Evolutionary conservation across 2,113 vertebrate genomes (phyloP).

Genomic region (Meles meles): DNA sequence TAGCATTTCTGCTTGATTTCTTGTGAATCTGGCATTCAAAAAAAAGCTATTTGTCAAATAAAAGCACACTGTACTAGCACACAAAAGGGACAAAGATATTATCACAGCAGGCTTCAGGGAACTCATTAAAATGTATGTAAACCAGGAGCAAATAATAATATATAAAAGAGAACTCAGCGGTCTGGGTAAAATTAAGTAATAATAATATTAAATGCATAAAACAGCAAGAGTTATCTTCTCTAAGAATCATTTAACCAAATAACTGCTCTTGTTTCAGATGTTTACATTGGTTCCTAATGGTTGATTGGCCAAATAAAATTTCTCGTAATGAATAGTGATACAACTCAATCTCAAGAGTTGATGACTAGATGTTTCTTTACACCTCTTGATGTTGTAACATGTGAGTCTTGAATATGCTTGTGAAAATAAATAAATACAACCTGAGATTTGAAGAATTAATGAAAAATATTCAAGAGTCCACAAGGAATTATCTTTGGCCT

Average conservation of each 20-base stretch:
- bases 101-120: background rate
- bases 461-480: background rate
- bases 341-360: background rate
- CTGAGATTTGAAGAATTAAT: background rate
- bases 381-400: background rate
- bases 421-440: background rate
- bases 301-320: background rate
- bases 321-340: background rate
- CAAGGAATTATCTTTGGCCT: background rate
- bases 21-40: conserved; percentile 64
- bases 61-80: conserved; percentile 58
- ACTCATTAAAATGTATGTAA: conserved; percentile 34
- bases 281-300: background rate
- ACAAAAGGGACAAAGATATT: conserved; percentile 35
- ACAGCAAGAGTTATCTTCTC: background rate
- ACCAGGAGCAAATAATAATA: conserved; percentile 8
- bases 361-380: background rate
- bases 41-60: conserved; percentile 72
- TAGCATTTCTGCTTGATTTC: conserved; percentile 68
- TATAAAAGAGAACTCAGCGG: background rate
- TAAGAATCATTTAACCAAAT: background rate
- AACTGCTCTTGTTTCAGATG: background rate
- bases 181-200: conserved; percentile 22
- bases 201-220: conserved; percentile 10
- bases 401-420: background rate